phyloP scores from a whole-genome alignment of 2,888 invertebrate genomes.

The Drosophila neotestacea region DNA sequence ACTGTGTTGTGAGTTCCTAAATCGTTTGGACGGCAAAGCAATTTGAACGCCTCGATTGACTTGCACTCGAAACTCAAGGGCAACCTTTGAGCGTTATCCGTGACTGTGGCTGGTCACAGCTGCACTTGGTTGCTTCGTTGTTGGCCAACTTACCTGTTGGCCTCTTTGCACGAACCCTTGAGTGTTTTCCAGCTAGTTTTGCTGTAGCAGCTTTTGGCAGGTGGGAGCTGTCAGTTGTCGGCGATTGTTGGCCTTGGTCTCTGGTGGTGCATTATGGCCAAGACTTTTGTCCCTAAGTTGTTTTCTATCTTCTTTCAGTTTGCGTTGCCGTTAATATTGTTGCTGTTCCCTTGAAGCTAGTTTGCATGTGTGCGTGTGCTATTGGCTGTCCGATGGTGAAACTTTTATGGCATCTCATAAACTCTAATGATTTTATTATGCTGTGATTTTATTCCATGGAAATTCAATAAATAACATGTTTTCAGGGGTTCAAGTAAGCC shows the following conservation, averaged over 20 bases:
- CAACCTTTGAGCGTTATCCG: constrained; percentile 12
- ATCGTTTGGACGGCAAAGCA: constrained; percentile 19
- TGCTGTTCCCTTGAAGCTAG: not conserved
- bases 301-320: not conserved
- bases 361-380: constrained; percentile 15
- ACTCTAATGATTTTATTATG: constrained; percentile 24
- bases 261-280: constrained; percentile 22
- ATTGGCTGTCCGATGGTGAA: constrained; percentile 20
- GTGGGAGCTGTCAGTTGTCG: constrained; percentile 5
- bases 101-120: constrained; percentile 11
- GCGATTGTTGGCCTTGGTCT: constrained; percentile 2
- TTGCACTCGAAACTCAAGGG: constrained; percentile 25
- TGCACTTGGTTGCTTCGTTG: constrained; percentile 9
- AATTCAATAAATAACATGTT: constrained; percentile 15
- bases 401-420: constrained; percentile 36
- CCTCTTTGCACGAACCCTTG: not conserved
- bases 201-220: not conserved
- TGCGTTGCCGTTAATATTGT: not conserved
- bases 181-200: not conserved
- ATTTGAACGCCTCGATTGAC: constrained; percentile 29
- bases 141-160: not conserved
- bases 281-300: constrained; percentile 10
- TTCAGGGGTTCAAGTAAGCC: not conserved
- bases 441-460: constrained; percentile 19
- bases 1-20: not conserved